Base-by-base conservation (phyloP, 92 coral and sea anemone species). In the Palythoa grandiflora region DNA sequence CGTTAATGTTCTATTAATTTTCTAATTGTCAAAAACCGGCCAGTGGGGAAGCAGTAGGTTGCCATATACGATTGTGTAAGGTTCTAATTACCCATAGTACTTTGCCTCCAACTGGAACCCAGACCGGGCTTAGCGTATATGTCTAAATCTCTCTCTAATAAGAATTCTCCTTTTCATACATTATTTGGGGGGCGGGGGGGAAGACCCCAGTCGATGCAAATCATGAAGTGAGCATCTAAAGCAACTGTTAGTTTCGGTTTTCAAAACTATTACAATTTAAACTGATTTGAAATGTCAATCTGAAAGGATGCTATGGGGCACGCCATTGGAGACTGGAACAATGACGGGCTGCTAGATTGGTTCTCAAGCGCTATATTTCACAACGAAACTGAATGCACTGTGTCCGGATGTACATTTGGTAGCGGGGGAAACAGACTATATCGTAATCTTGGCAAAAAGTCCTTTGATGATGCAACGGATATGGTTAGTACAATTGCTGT, bases 251-350 rank as follows among this genome's bases (percentile, higher is more conserved):
- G 65, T 57, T 57, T 15, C 16, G 12, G 65, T 11, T 12, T 11
- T 11, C 15, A 8, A 8, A 13, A 57, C 3, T 9, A 3, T 52
- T 52, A 52, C 20, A 5, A 6, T 20, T 70, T 14, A 5, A 20
- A 10, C 73, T 68, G 0, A 2, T 2, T 20, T 36, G 12, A 15
- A 16, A 5, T 7, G 28, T 71, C 17, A 9, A 28, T 77, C 60
- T 47, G 54, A 17, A 83, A 96, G 98, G 98, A 96, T 92, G 98
- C 98, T 39, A 96, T 96, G 98, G 98, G 98, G 19, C 98, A 96
- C 78, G 98, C 98, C 17, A 94, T 96, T 14, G 98, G 98, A 38
- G 98, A 96, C 96, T 96, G 98, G 98, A 92, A 94, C 83, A 96
- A 96, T 38, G 95, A 96, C 78, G 96, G 98, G 28, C 74, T 66